A percentile compares a stretch with the other conserved stretches of the same genome.
phyloP scores from a whole-genome alignment of 2,113 vertebrate genomes.

The Sterna hirundo region DNA sequence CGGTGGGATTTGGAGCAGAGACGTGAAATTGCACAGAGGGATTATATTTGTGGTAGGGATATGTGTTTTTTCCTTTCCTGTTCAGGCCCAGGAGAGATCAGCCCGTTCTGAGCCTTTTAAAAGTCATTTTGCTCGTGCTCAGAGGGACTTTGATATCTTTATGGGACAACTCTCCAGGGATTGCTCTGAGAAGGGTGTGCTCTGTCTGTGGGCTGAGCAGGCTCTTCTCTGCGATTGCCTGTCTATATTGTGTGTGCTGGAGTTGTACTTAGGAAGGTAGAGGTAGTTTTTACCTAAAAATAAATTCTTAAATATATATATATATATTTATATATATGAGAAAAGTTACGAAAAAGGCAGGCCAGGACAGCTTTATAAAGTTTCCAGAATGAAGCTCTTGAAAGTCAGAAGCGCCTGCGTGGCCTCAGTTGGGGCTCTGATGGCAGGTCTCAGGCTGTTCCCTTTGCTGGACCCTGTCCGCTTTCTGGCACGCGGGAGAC shows the following conservation, averaged over 20 bases:
- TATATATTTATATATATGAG: no score
- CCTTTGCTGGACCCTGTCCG: not conserved
- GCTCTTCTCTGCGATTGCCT: not conserved
- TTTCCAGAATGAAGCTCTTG: not conserved
- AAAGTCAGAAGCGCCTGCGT: not conserved
- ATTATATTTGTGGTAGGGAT: not conserved
- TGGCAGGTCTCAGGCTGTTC: not conserved
- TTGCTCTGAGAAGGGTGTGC: fast-evolving
- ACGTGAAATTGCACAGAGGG: not conserved
- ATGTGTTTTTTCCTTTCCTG: not conserved
- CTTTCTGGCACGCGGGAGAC: not conserved
- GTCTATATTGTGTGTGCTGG: not conserved
- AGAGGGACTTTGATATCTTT: not conserved
- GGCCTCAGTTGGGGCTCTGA: not conserved
- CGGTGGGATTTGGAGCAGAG: not conserved
- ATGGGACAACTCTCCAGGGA: not conserved
- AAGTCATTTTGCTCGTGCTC: not conserved
- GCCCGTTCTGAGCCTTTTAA: not conserved
- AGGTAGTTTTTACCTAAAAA: not conserved
- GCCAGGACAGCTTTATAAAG: not conserved
- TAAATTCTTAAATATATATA: not conserved
- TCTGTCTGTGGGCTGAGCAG: not conserved
- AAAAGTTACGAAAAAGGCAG: not conserved
- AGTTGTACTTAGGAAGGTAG: not conserved
- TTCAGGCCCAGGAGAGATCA: not conserved